Evolutionary conservation across 2,888 invertebrate genomes (phyloP).

Genomic region (Terebella lapidaria): DNA sequence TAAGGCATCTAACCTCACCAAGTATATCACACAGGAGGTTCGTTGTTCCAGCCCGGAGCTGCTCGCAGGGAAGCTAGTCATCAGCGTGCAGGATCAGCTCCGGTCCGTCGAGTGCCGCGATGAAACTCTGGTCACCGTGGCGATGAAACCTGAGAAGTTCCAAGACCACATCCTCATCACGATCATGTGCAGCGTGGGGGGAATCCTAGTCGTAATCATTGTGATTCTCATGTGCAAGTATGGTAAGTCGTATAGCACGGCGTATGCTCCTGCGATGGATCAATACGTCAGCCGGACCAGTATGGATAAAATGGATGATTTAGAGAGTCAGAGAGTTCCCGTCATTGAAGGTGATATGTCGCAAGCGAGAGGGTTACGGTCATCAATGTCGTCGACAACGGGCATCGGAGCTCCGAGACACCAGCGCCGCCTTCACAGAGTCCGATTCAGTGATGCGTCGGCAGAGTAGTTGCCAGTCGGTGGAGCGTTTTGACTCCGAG

Average conservation of each 20-base stretch:
- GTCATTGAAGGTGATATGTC: neutral
- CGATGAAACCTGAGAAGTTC: neutral
- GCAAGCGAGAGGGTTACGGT: neutral
- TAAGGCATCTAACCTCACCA: neutral
- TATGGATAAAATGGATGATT: neutral
- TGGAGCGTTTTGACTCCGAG: too few relatives aligned
- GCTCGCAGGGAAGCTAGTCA: neutral
- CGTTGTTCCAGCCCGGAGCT: neutral
- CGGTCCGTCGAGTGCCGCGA: neutral
- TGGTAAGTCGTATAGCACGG: neutral
- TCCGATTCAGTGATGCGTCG: slow-evolving; percentile 1
- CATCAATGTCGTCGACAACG: neutral
- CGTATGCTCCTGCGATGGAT: slow-evolving; percentile 1
- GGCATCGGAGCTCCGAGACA: neutral
- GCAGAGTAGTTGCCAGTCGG: too few relatives aligned
- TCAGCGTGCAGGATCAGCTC: neutral
- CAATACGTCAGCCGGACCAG: neutral
- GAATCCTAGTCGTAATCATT: neutral
- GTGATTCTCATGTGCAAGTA: slow-evolving; percentile 1
- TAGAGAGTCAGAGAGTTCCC: neutral
- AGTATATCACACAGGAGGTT: slow-evolving; percentile 1
- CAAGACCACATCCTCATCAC: neutral
- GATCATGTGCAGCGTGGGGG: slow-evolving; percentile 1
- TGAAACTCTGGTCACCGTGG: neutral
- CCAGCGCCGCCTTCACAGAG: neutral